Evolutionary conservation across 2,888 invertebrate species (phyloP).

Genomic region (Charanyca ferruginea): DNA sequence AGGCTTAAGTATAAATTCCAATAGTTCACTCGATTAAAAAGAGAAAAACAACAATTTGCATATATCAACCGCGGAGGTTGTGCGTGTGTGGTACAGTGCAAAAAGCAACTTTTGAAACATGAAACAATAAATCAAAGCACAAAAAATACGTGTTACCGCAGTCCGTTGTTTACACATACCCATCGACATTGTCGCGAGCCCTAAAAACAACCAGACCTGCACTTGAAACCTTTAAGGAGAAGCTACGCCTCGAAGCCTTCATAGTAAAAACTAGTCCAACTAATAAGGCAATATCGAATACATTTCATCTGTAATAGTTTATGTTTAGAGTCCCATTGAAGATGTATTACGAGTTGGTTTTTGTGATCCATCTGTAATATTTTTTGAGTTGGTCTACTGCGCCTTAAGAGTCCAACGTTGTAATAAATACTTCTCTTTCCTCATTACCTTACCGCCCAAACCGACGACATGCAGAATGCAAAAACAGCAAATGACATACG

Average conservation of each 20-base stretch:
- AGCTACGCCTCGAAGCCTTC: conserved; percentile 55
- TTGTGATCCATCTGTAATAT: conserved; percentile 36
- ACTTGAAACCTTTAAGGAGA: conserved; percentile 78
- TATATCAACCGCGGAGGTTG: conserved; percentile 79
- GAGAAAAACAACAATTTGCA: conserved; percentile 72
- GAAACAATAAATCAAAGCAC: conserved; percentile 89
- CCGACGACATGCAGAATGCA: conserved; percentile 78
- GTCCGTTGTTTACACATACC: conserved; percentile 86
- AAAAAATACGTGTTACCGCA: conserved; percentile 88
- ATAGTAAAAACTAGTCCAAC: conserved; percentile 55
- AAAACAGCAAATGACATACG: conserved; percentile 89
- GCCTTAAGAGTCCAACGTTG: conserved; percentile 74
- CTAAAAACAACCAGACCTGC: conserved; percentile 75
- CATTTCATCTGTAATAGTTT: conserved; percentile 59
- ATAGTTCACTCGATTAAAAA: conserved; percentile 63
- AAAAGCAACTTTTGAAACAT: conserved; percentile 87
- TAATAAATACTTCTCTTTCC: conserved; percentile 86
- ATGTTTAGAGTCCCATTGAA: conserved; percentile 48
- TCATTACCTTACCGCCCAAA: conserved; percentile 90
- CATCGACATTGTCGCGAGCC: conserved; percentile 84
- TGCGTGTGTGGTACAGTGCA: conserved; percentile 86
- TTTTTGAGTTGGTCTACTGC: conserved; percentile 44
- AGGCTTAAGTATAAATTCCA: conserved; percentile 49
- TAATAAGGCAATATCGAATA: conserved; percentile 54
- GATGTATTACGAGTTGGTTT: conserved; percentile 40